Percentiles rank a stretch among this genome's conserved stretches.
These are phyloP conservation scores for Luidia sarsii DNA, from an alignment of 53 echinoderm and acorn worm genomes.

Conservation along the genomic window DNA sequence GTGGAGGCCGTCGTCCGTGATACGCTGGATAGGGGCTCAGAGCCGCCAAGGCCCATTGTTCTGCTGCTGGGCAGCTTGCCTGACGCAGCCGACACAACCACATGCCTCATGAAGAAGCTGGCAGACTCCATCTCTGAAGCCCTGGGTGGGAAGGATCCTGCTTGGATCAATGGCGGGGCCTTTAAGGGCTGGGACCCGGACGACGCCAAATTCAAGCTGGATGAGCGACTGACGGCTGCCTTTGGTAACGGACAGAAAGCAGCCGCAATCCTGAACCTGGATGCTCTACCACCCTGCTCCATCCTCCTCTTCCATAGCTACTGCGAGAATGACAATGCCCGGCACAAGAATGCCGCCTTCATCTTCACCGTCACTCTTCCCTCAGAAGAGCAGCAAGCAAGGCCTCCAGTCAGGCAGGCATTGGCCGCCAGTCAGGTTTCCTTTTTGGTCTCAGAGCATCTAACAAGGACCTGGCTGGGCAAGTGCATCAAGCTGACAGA, in stretches of 20 bases:
- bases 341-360: constrained; percentile 76
- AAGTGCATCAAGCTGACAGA: constrained; percentile 42
- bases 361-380: constrained; percentile 73
- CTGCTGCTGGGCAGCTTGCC: constrained; percentile 50
- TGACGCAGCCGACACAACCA: constrained; percentile 1
- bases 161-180: constrained; percentile 38
- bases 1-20: constrained; percentile 28
- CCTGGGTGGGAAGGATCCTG: neutral
- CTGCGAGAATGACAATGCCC: constrained; percentile 92
- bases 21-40: constrained; percentile 27
- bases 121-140: constrained; percentile 21
- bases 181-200: constrained; percentile 15
- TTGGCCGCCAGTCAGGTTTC: neutral
- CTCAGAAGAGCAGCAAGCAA: neutral
- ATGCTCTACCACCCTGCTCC: constrained; percentile 79
- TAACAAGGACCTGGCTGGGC: constrained; percentile 12
- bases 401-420: neutral
- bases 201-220: constrained; percentile 50
- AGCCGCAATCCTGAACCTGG: constrained; percentile 54
- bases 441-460: constrained; percentile 1
- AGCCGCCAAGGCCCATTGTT: constrained; percentile 43
- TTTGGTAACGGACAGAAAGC: constrained; percentile 41
- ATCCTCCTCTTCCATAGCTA: constrained; percentile 85
- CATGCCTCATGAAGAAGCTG: constrained; percentile 51
- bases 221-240: constrained; percentile 9